phyloP scores from a whole-genome alignment of 1,140 invertebrate genomes.

The Dinoponera quadriceps region DNA sequence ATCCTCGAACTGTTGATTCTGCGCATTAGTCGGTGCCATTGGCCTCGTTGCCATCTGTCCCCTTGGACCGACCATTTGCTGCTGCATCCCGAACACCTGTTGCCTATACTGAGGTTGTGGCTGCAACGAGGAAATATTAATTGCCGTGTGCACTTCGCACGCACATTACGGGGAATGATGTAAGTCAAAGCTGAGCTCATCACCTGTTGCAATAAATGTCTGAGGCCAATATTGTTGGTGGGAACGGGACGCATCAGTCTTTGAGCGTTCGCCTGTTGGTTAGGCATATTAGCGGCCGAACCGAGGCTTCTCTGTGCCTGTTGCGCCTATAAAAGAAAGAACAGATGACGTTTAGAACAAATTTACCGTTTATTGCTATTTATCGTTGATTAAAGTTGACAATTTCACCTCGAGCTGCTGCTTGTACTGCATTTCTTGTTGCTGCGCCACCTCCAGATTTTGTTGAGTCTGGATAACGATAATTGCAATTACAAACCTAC shows the following conservation, averaged over 20 bases:
- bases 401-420: conserved; percentile 89
- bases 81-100: conserved; percentile 84
- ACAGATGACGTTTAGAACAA: neutral
- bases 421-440: conserved; percentile 92
- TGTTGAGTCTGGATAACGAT: conserved; percentile 87
- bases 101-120: conserved; percentile 85
- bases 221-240: conserved; percentile 88
- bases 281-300: conserved; percentile 79
- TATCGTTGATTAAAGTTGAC: conserved; percentile 62
- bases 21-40: conserved; percentile 81
- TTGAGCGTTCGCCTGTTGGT: conserved; percentile 84
- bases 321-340: conserved; percentile 75
- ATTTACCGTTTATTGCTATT: too few relatives aligned
- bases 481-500: neutral
- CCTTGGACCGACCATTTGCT: conserved; percentile 83
- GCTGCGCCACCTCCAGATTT: conserved; percentile 91
- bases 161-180: neutral
- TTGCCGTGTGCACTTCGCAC: conserved; percentile 2
- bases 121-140: conserved; percentile 66
- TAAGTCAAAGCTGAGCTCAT: conserved; percentile 23
- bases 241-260: conserved; percentile 89
- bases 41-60: conserved; percentile 81
- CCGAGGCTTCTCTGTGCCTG: conserved; percentile 83
- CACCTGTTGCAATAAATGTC: conserved; percentile 90
- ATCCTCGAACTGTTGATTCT: conserved; percentile 86